Evolutionary conservation across 2,797 vertebrate species (phyloP), one percentile per base, ranked within the genome.

Genomic region (Coracias cyanogaster): DNA sequence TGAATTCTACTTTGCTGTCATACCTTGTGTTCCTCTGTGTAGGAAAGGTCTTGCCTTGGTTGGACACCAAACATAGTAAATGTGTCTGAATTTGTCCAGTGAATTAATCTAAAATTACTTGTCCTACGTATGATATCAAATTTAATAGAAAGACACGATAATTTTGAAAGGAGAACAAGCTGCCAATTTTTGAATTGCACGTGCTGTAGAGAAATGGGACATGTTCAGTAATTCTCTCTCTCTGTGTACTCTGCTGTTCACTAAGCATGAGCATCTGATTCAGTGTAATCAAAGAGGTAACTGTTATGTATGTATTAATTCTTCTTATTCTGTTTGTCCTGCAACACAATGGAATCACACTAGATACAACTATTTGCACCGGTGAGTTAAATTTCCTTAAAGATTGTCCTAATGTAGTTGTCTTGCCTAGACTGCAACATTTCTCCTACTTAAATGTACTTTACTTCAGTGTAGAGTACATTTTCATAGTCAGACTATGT

Each of bases 331-430:
- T 99, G 96, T 99, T 99, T 99, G 98, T 98, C 98, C 98, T 98
- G 98, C 99, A 97, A 99, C 98, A 99, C 98, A 98, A 99, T 98
- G 99, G 99, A 99, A 99, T 98, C 98, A 97, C 99, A 99, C 99
- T 99, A 99, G 99, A 99, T 99, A 99, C 99, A 99, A 98, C 99
- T 99, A 98, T 99, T 99, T 99, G 99, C 99, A 98, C 99, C 99
- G 99, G 99, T 99, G 99, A 99, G 99, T 99, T 98, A 98, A 97
- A 97, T 98, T 98, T 98, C 98, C 97, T 98, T 98, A 94, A 98
- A 98, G 96, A 98, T 98, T 98, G 97, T 97, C 97, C 97, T 98
- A 97, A 97, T 93, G 85, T 98, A 96, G 97, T 97, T 95, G 96
- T 92, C 94, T 96, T 97, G 96, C 93, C 97, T 90, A 94, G 93